Percentiles rank a stretch among this genome's conserved stretches.
Evolutionary conservation across 2,797 vertebrate species (phyloP).

Genomic region (Hozukius guyotensis): DNA sequence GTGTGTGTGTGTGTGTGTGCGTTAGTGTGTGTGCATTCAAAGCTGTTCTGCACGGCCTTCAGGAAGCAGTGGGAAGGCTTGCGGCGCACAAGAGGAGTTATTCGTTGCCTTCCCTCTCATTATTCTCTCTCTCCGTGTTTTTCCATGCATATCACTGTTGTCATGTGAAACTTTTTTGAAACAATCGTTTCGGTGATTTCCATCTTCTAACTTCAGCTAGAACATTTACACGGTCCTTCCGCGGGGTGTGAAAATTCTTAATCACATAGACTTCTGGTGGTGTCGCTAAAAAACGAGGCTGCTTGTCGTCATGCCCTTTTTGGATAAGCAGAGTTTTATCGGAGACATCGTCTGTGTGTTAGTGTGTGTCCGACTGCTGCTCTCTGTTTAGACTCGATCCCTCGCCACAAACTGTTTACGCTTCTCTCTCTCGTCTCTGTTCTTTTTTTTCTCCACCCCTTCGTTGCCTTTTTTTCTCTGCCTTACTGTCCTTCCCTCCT

Average conservation of each 20-base stretch:
- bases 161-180: conserved; percentile 13
- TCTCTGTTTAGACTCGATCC: conserved; percentile 22
- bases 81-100: conserved; percentile 25
- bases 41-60: conserved; percentile 9
- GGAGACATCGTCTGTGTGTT: conserved; percentile 3
- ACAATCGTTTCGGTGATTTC: neutral
- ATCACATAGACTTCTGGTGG: neutral
- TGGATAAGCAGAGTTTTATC: conserved; percentile 2
- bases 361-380: conserved; percentile 12
- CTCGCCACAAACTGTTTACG: conserved; percentile 27
- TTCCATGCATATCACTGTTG: conserved; percentile 10
- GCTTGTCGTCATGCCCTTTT: neutral
- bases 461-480: neutral
- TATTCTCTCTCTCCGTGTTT: conserved; percentile 21
- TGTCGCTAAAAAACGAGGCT: neutral
- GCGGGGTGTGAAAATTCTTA: neutral
- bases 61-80: conserved; percentile 32
- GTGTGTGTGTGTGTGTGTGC: conserved; percentile 7
- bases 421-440: neutral
- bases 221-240: neutral
- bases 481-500: conserved; percentile 5
- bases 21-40: neutral
- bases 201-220: neutral
- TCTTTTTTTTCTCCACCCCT: neutral
- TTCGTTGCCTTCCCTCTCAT: conserved; percentile 29